Conservation (phyloP, 2,888 invertebrate species). For the Plebejus argus region DNA sequence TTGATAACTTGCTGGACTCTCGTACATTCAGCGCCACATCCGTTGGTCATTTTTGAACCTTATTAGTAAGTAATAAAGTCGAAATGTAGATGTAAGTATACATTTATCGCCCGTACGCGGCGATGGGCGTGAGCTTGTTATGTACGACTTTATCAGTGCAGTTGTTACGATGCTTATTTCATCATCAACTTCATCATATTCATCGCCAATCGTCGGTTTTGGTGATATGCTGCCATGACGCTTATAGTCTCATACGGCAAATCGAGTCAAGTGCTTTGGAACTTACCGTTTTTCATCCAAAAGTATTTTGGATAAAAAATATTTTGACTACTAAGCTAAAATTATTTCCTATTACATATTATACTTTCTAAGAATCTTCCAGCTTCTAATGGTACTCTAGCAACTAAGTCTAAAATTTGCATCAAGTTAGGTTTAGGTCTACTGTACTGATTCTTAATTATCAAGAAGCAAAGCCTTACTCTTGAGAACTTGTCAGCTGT, state of each 20-base stretch:
- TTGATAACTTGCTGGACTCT: neutral
- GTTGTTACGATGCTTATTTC: conserved; percentile 20
- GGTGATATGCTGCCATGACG: neutral
- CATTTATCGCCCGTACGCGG: neutral
- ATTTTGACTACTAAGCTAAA: no score
- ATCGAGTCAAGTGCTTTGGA: no score
- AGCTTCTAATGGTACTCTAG: no score
- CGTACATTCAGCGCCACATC: neutral
- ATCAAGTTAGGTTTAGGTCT: no score
- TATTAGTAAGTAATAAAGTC: neutral
- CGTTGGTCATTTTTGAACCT: neutral
- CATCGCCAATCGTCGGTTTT: neutral
- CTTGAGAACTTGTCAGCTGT: no score
- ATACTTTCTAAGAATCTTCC: no score
- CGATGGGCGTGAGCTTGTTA: conserved; percentile 22
- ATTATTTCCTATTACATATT: no score
- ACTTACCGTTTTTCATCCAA: no score
- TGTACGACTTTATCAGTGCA: neutral
- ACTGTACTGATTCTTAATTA: neutral
- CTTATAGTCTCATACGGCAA: no score
- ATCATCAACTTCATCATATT: conserved; percentile 12
- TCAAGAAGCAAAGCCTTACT: neutral
- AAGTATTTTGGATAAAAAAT: no score
- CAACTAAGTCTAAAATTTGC: no score
- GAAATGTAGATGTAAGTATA: neutral